Evolutionary conservation across 2,113 vertebrate genomes (phyloP).

Genomic region (Phrynocephalus versicolor): DNA sequence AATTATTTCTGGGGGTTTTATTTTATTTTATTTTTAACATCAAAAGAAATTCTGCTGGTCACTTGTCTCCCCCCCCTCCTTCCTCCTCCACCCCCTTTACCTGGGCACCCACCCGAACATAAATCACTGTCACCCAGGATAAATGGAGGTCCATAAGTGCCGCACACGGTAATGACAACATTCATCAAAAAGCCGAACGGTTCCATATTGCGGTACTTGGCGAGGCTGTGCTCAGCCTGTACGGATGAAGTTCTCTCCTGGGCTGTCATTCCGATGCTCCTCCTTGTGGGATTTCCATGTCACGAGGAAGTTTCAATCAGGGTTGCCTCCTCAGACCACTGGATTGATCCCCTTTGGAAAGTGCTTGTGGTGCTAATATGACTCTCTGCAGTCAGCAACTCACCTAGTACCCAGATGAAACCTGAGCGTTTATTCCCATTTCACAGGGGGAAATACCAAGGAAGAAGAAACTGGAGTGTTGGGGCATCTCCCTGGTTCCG

Average conservation of each 20-base stretch:
- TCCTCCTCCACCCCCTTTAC: constrained; percentile 35
- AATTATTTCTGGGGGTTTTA: background rate
- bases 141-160: constrained; percentile 72
- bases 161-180: constrained; percentile 70
- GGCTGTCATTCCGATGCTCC: background rate
- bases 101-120: constrained; percentile 58
- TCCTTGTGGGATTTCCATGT: no score
- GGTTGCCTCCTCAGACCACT: background rate
- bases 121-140: constrained; percentile 72
- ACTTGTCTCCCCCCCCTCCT: background rate
- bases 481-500: no score
- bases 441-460: background rate
- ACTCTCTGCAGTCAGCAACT: no score
- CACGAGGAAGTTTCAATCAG: fast-evolving
- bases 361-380: background rate
- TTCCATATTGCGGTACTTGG: constrained; percentile 61
- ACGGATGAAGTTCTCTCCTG: constrained; percentile 52
- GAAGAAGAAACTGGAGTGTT: no score
- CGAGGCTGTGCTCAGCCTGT: constrained; percentile 51
- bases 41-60: background rate
- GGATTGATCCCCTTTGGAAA: background rate
- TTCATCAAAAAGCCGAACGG: constrained; percentile 71
- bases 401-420: no score
- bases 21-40: constrained; percentile 33
- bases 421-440: background rate